Base-by-base conservation (phyloP, 2,888 invertebrate species). In the Furcula furcula region DNA sequence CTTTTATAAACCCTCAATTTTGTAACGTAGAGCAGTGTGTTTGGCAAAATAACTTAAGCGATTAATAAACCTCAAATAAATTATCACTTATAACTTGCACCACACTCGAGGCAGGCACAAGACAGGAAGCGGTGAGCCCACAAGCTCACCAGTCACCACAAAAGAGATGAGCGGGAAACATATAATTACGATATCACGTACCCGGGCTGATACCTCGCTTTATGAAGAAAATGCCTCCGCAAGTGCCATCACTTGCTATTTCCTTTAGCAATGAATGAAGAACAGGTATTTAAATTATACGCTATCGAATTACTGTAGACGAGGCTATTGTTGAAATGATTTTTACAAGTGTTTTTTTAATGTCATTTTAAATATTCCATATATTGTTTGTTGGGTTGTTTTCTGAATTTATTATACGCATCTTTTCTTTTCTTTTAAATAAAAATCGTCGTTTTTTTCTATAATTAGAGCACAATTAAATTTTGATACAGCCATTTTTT, bases 121-220 rank as follows among this genome's bases (percentile, higher is more conserved):
- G 76, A 76, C 83, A 80, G 83, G 84, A 85, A 82, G 67, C 74
- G 50, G 59, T 57, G 66, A 66, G 70, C 68, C 65, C 65, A 72
- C 72, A 64, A 60, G 69, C 70, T 46, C 67, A 55, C 20, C 20
- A 26, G 4, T 14, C 26, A 16, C 55, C 61, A 77, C 78, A 83
- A 78, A 78, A 79, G 77, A 76, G 76, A 76, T 68, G 73, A 71
- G 14, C 14, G 26, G 77, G 73, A 76, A 76, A 84, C 79, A 82
- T 81, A 80, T 85, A 83, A 86, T 86, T 86, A 85, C 56, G 67
- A 72, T 79, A 83, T 81, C 79, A 47, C 48, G 58, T 73, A 69
- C 70, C 77, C 65, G 71, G 73, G 31, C 55, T 54, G 60, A 60
- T 55, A 57, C 32, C 26, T 2, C 39, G 58, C 52, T 51, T 50